A percentile compares a stretch with the other conserved stretches of the same genome.
Conservation (phyloP, 1,140 invertebrate species). For the Vanessa atalanta region DNA sequence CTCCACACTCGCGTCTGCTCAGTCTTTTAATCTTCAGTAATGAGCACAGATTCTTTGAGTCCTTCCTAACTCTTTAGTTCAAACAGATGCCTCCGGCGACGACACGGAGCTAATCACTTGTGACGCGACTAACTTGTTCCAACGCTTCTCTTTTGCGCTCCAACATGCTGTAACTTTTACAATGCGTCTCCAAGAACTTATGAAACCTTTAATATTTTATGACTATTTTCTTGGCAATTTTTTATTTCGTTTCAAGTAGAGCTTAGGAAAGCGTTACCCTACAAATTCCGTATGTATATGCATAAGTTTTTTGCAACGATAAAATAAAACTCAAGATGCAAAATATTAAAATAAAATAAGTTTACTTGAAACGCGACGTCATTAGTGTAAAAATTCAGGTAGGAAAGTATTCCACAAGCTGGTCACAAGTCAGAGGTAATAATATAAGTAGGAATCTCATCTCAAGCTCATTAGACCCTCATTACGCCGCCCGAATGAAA, state of each 20-base stretch:
- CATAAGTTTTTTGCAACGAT: too few relatives aligned
- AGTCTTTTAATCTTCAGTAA: constrained; percentile 19
- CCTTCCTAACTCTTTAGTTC: constrained; percentile 2
- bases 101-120: constrained; percentile 3
- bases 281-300: too few relatives aligned
- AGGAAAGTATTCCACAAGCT: constrained; percentile 10
- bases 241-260: too few relatives aligned
- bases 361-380: constrained; percentile 1
- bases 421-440: constrained; percentile 30
- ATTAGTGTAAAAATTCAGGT: constrained; percentile 22
- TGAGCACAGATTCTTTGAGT: constrained; percentile 13
- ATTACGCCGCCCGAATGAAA: constrained; percentile 16
- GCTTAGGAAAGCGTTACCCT: too few relatives aligned
- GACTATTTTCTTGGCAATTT: too few relatives aligned
- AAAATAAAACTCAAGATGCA: too few relatives aligned
- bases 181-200: too few relatives aligned
- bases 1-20: neutral
- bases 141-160: neutral
- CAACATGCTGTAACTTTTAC: neutral
- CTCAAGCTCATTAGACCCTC: constrained; percentile 36
- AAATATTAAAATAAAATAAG: neutral
- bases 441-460: constrained; percentile 38
- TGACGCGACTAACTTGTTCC: constrained; percentile 6
- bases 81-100: constrained; percentile 4
- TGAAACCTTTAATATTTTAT: too few relatives aligned